Conservation (phyloP, 2,888 invertebrate genomes). For the Synergus gifuensis region DNA sequence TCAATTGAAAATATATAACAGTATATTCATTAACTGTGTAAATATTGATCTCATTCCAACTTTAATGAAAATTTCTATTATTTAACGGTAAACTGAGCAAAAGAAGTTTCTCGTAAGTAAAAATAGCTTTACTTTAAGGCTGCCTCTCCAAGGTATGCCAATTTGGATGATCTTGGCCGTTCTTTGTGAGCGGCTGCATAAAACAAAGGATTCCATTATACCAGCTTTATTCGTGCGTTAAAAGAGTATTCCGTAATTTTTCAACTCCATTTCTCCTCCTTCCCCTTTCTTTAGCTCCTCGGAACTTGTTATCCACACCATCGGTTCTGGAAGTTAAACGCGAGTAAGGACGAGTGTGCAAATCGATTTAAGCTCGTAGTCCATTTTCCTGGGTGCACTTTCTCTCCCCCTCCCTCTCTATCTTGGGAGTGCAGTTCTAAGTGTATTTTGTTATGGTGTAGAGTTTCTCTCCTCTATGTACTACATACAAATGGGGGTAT, state of each 20-base stretch:
- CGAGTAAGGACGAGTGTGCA: constrained; percentile 5
- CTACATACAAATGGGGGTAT: too few relatives aligned
- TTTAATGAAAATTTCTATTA: too few relatives aligned
- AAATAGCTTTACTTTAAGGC: not conserved
- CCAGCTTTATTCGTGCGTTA: not conserved
- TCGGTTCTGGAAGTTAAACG: not conserved
- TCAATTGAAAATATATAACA: too few relatives aligned
- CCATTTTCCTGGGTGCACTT: not conserved
- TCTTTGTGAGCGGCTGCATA: constrained; percentile 10
- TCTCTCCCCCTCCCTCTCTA: not conserved
- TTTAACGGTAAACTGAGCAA: too few relatives aligned
- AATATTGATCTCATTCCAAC: too few relatives aligned
- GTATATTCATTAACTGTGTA: too few relatives aligned
- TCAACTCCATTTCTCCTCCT: constrained; percentile 5
- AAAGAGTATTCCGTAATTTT: constrained; percentile 6
- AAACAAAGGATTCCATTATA: constrained; percentile 12
- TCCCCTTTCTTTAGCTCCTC: not conserved
- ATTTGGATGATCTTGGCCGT: constrained; percentile 2
- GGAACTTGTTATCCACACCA: constrained; percentile 13
- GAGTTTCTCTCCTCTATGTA: not conserved
- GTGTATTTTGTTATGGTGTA: too few relatives aligned
- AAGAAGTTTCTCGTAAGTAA: too few relatives aligned
- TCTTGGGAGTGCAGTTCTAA: not conserved
- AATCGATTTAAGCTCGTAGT: constrained; percentile 4
- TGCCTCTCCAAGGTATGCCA: constrained; percentile 9